Evolutionary conservation across 2,797 vertebrate species (phyloP).

Genomic region (Silurus aristotelis): DNA sequence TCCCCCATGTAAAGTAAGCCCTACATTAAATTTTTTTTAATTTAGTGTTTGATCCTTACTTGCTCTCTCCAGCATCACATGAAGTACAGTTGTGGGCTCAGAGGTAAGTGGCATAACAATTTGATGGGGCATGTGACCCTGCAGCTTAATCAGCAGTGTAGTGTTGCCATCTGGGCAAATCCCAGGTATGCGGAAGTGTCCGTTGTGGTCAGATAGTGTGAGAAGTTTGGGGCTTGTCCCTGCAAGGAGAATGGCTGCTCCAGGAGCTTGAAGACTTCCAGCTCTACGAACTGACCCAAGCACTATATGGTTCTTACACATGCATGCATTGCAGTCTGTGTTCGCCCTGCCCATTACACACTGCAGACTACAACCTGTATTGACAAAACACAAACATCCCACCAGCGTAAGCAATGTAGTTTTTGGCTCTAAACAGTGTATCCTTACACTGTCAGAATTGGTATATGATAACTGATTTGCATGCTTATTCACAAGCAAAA

Average conservation of each 20-base stretch:
- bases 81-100: slow-evolving; percentile 79
- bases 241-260: slow-evolving; percentile 74
- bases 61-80: slow-evolving; percentile 81
- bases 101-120: slow-evolving; percentile 72
- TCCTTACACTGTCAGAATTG: background rate
- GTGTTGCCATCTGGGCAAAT: slow-evolving; percentile 89
- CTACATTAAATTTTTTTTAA: background rate
- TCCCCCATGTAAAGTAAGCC: background rate
- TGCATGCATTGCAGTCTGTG: slow-evolving; percentile 85
- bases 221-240: slow-evolving; percentile 77
- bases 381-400: slow-evolving; percentile 1
- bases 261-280: slow-evolving; percentile 78
- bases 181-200: slow-evolving; percentile 86
- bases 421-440: background rate
- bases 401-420: too few relatives aligned
- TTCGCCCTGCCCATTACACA: slow-evolving; percentile 86
- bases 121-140: slow-evolving; percentile 74
- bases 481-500: background rate
- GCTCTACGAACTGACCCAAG: slow-evolving; percentile 78
- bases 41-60: slow-evolving; percentile 70
- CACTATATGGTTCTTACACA: slow-evolving; percentile 83
- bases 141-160: slow-evolving; percentile 80
- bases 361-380: slow-evolving; percentile 81
- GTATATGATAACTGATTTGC: background rate
- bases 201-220: slow-evolving; percentile 81